Percentiles rank a stretch among this genome's conserved stretches.
phyloP scores from a whole-genome alignment of 2,797 vertebrate species.

The Alosa sapidissima region DNA sequence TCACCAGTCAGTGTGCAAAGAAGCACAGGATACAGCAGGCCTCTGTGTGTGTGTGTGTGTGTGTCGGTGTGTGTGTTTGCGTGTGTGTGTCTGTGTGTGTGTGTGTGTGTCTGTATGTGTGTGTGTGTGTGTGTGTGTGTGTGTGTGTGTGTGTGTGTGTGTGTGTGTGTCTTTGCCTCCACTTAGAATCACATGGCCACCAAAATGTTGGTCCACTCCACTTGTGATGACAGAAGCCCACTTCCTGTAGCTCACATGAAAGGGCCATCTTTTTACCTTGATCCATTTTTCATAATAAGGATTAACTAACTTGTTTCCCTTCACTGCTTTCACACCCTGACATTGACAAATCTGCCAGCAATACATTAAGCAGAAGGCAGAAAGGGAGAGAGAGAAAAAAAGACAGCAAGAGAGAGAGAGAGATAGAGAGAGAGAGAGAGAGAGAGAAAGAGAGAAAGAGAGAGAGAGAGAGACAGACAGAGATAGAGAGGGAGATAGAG shows the following conservation, averaged over 20 bases:
- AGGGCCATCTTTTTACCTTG: background rate
- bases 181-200: background rate
- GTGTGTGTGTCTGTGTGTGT: conserved; percentile 6
- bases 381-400: background rate
- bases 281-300: background rate
- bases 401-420: background rate
- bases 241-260: background rate
- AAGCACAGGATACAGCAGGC: conserved; percentile 5
- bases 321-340: background rate
- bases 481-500: background rate
- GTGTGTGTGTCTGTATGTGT: background rate
- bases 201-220: background rate
- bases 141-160: conserved; percentile 7
- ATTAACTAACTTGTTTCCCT: conserved; percentile 10
- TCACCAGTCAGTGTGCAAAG: background rate
- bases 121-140: background rate
- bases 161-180: background rate
- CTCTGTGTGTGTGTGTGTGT: background rate
- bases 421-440: background rate
- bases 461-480: background rate
- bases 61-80: background rate
- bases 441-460: background rate
- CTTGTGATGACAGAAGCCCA: background rate
- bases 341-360: conserved; percentile 13
- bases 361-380: background rate